Conservation (phyloP, 2,113 vertebrate genomes). For the Ceyx margarethae region DNA sequence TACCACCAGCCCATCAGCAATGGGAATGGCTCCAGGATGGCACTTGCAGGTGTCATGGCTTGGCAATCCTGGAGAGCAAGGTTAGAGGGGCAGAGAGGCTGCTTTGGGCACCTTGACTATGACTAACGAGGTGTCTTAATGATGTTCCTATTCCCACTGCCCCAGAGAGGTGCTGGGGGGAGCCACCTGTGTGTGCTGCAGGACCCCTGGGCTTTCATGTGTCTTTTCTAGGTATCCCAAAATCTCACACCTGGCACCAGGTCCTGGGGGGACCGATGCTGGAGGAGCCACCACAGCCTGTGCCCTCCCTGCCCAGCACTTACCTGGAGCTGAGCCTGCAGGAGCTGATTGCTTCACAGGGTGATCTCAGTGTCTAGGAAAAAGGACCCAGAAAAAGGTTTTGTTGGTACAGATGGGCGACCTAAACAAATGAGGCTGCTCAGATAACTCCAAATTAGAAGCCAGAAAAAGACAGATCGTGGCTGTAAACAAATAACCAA, state of each 20-base stretch:
- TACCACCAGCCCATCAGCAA: rapidly evolving
- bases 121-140: rapidly evolving
- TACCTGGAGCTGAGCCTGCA: rapidly evolving
- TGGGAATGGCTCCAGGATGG: neutral
- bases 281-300: neutral
- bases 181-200: rapidly evolving
- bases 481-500: conserved; percentile 37
- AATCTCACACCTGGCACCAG: neutral
- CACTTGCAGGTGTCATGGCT: rapidly evolving
- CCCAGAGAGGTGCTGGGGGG: neutral
- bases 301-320: neutral
- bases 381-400: neutral
- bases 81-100: neutral
- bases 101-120: neutral
- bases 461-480: neutral
- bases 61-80: neutral
- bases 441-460: neutral
- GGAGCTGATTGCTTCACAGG: neutral
- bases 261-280: rapidly evolving
- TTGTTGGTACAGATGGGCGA: neutral
- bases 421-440: conserved; percentile 29
- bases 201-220: neutral
- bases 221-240: neutral
- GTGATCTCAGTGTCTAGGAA: neutral
- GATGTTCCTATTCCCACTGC: neutral